Base-by-base conservation (phyloP, 2,888 invertebrate species). In the Cataglyphis livida region DNA sequence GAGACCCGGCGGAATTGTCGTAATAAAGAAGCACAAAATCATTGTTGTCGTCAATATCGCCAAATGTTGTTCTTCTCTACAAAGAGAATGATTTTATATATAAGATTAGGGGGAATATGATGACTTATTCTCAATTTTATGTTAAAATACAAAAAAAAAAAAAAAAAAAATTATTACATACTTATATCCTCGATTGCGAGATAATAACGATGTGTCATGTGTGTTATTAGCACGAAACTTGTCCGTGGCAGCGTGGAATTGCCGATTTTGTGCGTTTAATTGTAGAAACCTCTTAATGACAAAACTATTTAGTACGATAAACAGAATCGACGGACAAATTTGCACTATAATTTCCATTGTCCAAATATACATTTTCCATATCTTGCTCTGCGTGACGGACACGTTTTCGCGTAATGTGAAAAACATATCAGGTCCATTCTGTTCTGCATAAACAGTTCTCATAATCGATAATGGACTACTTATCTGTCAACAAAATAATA, bases 31-130 rank as follows among this genome's bases (percentile, higher is more conserved):
- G 21, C 84, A 85, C 10, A 84, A 35, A 6, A 83, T 82, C 85
- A 88, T 88, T 48, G 84, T 70, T 54, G 88, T 87, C 75, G 88
- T 89, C 41, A 89, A n/a, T 10, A 82, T 83, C 71, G 82, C 83
- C 54, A 89, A 84, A 66, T 88, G 87, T 51, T 89, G 88, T 32
- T 88, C 88, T 25, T 88, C 88, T 65, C 88, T 89, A 73, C 51
- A 88, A 87, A 44, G 10, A 41, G 7, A n/a, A 41, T 35, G 12
- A 71, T 35, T 28, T 62, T 44, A 64, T 66, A 15, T 18, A 35
- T 68, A 9, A 51, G 18, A 21, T 38, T 61, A 32, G 21, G 21
- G 5, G 2, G 15, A 25, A 76, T 18, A 38, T 15, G 28, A 48
- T 18, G 1, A 48, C 0, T 6, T 35, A 32, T 51, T 65, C 65